Evolutionary conservation across 2,113 vertebrate species (phyloP).

Genomic region (Esox niger): DNA sequence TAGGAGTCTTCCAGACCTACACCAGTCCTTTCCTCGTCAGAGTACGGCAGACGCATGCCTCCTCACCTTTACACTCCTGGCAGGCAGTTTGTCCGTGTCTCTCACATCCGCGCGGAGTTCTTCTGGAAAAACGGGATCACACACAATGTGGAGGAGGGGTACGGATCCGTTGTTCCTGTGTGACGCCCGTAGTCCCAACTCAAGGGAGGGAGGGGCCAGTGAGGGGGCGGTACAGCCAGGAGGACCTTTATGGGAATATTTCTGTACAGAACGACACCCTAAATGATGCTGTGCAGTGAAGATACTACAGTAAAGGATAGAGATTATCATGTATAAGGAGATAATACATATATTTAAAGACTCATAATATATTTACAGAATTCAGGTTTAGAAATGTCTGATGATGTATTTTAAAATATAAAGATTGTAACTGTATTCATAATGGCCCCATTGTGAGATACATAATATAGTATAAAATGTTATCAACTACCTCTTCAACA

Average conservation of each 20-base stretch:
- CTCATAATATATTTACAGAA: too few species aligned
- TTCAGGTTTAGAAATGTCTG: too few species aligned
- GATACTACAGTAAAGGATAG: not conserved
- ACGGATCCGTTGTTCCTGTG: constrained; percentile 59
- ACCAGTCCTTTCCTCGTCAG: constrained; percentile 62
- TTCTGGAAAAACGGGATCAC: constrained; percentile 69
- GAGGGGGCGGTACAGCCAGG: not conserved
- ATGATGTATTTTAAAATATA: not conserved
- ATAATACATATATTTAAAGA: not conserved
- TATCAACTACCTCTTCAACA: not conserved
- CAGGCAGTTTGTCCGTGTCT: constrained; percentile 41
- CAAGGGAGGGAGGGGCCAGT: not conserved
- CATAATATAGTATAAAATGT: not conserved
- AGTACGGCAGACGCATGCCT: constrained; percentile 53
- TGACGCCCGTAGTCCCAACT: constrained; percentile 37
- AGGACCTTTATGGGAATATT: not conserved
- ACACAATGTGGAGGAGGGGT: constrained; percentile 63
- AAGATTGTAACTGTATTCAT: not conserved
- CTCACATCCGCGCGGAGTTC: constrained; percentile 57
- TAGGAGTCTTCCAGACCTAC: constrained; percentile 65
- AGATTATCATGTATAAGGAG: not conserved
- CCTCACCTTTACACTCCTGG: constrained; percentile 15
- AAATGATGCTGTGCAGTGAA: too few species aligned
- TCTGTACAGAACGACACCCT: not conserved
- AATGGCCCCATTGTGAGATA: not conserved